Base-by-base conservation (phyloP, 2,797 vertebrate genomes). In the Delichon dasypus region DNA sequence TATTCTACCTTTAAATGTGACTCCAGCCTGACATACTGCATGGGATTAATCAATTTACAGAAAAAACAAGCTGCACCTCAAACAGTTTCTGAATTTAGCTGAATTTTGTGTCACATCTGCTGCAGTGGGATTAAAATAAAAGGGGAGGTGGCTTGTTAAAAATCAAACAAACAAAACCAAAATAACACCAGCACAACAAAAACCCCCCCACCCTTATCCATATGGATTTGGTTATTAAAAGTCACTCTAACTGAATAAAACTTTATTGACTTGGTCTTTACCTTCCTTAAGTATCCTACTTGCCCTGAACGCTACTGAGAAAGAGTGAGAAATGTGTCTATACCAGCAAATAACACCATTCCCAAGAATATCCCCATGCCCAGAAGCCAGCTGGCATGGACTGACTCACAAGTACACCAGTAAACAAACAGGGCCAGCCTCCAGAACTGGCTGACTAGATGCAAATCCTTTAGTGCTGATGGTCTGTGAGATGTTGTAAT, bases 391-490 rank as follows among this genome's bases (percentile, higher is more conserved):
- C 51, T 91, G 79, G 79, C 54, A 18, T 42, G 47, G 73, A 9
- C 65, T 83, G 65, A 44, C 82, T 93, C 23, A 2, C 36, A 30
- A 61, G 30, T 13, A 20, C 10, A 32, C 29, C 42, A n/a, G 50
- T 53, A 91, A 90, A 81, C 66, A 94, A 78, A 76, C 47, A 44
- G 17, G 60, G 16, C 16, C 86, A 83, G 47, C 13, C 62, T 93
- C 68, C 89, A 83, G 89, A 80, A 7, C 7, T 57, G 58, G 26
- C 70, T 74, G 85, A 21, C 90, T 81, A 62, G 64, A 83, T 94
- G 84, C 92, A 96, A 94, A 92, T 93, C 62, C 38, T 76, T 78
- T 30, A 20, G 27, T 60, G n/a, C 48, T 71, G 57, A 54, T 23
- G 60, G 57, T 76, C 89, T 94, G 75, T 38, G 48, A 57, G 77